A percentile compares a stretch with the other conserved stretches of the same genome.
Conservation (phyloP, 2,797 vertebrate genomes). For the Melanotaenia trifasciata region DNA sequence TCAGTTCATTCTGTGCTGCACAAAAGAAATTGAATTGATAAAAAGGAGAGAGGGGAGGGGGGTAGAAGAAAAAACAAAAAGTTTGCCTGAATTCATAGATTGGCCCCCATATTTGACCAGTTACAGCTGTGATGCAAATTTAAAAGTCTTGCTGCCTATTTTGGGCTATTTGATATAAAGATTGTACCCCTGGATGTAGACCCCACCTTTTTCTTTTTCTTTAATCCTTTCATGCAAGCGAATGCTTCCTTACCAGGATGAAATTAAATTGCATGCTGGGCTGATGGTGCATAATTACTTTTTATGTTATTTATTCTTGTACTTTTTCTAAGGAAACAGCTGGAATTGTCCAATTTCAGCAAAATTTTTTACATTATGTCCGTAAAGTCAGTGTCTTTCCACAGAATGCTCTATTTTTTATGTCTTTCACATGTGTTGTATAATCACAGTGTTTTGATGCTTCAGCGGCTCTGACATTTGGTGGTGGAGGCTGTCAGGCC, state of each 20-base stretch:
- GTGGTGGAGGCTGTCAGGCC: constrained; percentile 78
- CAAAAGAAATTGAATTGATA: constrained; percentile 74
- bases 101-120: constrained; percentile 15
- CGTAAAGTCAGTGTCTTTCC: constrained; percentile 21
- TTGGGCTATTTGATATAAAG: constrained; percentile 20
- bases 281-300: background rate
- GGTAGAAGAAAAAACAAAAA: constrained; percentile 1
- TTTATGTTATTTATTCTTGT: background rate
- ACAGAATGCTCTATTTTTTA: constrained; percentile 29
- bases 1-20: constrained; percentile 69
- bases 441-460: constrained; percentile 78
- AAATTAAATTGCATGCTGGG: background rate
- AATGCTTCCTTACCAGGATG: constrained; percentile 1
- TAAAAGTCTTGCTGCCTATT: constrained; percentile 18
- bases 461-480: constrained; percentile 74
- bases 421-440: constrained; percentile 59
- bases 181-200: background rate
- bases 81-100: constrained; percentile 47
- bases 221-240: background rate
- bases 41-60: constrained; percentile 27
- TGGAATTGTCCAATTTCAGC: background rate
- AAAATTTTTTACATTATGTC: background rate
- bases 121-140: constrained; percentile 25
- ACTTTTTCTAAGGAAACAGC: background rate
- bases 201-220: background rate